phyloP scores from a whole-genome alignment of 2,797 vertebrate genomes.

The Halcyon chelicuti region DNA sequence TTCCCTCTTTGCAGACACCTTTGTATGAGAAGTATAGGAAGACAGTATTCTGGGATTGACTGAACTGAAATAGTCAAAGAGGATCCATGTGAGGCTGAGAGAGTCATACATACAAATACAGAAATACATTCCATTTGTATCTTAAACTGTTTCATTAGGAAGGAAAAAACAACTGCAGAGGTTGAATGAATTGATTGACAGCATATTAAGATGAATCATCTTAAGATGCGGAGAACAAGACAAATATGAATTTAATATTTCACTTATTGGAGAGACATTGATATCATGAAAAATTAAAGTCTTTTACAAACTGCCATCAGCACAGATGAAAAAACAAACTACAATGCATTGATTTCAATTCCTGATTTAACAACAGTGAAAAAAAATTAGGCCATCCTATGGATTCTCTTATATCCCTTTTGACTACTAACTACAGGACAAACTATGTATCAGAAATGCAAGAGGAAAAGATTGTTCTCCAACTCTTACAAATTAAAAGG shows the following conservation, averaged over 20 bases:
- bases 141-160: not conserved
- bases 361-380: not conserved
- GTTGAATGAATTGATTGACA: not conserved
- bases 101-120: not conserved
- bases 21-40: not conserved
- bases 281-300: not conserved
- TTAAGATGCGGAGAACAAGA: not conserved
- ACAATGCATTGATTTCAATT: not conserved
- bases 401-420: not conserved
- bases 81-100: not conserved
- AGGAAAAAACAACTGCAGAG: not conserved
- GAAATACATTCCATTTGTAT: not conserved
- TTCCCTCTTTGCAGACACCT: not conserved
- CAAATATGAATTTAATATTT: not conserved
- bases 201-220: not conserved
- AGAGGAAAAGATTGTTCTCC: not conserved
- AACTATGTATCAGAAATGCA: not conserved
- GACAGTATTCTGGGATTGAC: not conserved
- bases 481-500: not conserved
- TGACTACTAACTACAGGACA: not conserved
- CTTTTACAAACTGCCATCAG: not conserved
- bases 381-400: not conserved
- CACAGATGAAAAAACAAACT: not conserved
- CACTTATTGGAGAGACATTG: not conserved
- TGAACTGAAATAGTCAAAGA: not conserved